Base-by-base conservation (phyloP, 2,888 invertebrate species). In the Azorinus chamasolen region DNA sequence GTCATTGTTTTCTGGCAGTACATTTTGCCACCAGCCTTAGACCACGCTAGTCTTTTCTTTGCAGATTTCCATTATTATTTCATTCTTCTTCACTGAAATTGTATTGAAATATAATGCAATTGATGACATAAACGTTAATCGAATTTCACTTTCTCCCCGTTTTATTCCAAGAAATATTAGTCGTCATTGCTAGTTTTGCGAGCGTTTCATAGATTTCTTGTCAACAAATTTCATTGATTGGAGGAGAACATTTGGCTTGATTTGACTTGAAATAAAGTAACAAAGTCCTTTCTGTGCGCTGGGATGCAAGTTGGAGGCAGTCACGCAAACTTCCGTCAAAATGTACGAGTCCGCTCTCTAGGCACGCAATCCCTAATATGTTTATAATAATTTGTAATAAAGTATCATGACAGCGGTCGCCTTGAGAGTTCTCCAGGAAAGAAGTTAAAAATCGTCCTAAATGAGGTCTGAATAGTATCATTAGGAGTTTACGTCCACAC, bases 331-430 rank as follows among this genome's bases (percentile, higher is more conserved):
- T 51, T 54, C 43, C 46, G 39, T 62, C 73, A 57, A 66, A 66
- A 50, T 45, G 48, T 55, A 50, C 59, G 46, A 57, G 46, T 22
- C 32, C 55, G 51, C 51, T 63, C 63, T 46, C 62, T 39, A 63
- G 48, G 55, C 85, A 85, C 85, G 85, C 85, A 72, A 85, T 43
- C 76, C 68, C 71, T 85, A 84, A 85, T 85, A 85, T 78, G 83
- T 72, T 83, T 84, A 85, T 85, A 85, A 85, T 85, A 85, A 85
- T 79, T 84, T 83, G 83, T 78, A 83, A 83, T 83, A 83, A 77
- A 83, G 83, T 85, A 85, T 85, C 81, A 81, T 77, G 70, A 76
- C 75, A 64, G 69, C 51, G 48, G 63, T 46, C 70, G 71, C 71
- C 81, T 63, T 51, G 80, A 78, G 85, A 83, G 65, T 73, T 64